phyloP scores from a whole-genome alignment of 2,797 vertebrate genomes.

The Labroides dimidiatus region DNA sequence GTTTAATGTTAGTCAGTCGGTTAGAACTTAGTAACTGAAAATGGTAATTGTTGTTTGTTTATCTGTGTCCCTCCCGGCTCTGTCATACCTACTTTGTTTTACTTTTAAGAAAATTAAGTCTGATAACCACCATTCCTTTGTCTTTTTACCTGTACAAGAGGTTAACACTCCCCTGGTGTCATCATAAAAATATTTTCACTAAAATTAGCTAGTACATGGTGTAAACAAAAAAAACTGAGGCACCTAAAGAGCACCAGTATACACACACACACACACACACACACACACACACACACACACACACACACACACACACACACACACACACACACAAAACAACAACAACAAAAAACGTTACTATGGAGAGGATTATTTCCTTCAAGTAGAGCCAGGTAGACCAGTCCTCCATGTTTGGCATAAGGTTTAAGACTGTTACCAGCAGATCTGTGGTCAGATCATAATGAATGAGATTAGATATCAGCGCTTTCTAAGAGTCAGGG shows the following conservation, averaged over 20 bases:
- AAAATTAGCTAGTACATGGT: background rate
- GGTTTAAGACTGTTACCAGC: background rate
- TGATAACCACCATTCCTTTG: background rate
- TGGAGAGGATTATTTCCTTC: background rate
- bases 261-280: background rate
- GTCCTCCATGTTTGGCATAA: slow-evolving; percentile 13
- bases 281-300: background rate
- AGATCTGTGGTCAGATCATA: background rate
- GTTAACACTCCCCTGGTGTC: too few species aligned
- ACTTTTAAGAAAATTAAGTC: background rate
- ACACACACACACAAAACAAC: background rate
- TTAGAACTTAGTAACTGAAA: background rate
- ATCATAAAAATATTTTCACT: background rate
- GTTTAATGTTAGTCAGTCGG: background rate
- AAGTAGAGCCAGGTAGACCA: background rate
- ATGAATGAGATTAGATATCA: background rate
- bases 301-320: background rate
- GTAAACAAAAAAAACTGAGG: background rate
- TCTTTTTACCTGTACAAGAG: too few species aligned
- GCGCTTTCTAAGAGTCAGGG: background rate
- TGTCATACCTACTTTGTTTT: background rate
- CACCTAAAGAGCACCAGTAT: background rate
- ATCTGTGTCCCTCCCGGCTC: background rate
- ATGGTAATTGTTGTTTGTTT: background rate
- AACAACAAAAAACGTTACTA: background rate